A percentile compares a stretch with the other conserved stretches of the same genome.
phyloP scores from a whole-genome alignment of 2,113 vertebrate genomes.

The Pseudonaja textilis region DNA sequence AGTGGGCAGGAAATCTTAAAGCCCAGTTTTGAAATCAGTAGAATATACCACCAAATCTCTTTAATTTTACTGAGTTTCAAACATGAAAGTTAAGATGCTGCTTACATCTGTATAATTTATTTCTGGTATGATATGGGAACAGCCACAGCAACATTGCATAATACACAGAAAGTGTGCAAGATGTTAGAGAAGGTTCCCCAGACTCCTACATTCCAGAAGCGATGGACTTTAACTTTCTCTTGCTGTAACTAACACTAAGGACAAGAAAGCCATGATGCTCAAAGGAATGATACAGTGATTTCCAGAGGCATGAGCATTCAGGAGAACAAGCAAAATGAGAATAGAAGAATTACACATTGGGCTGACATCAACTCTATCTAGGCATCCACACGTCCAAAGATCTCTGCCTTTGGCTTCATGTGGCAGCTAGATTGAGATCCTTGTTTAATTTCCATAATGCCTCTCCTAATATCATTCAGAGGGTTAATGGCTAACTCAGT shows the following conservation, averaged over 20 bases:
- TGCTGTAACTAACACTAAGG: neutral
- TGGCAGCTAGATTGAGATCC: neutral
- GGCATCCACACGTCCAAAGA: neutral
- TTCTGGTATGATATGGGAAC: neutral
- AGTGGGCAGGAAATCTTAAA: constrained; percentile 12
- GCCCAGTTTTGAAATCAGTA: constrained; percentile 15
- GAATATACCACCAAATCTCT: neutral
- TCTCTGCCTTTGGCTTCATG: neutral
- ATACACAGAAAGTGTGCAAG: neutral
- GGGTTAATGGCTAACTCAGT: neutral
- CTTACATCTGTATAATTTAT: constrained; percentile 22
- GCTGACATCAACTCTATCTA: neutral
- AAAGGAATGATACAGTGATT: neutral
- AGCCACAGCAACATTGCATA: neutral
- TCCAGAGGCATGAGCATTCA: neutral
- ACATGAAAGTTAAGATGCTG: neutral
- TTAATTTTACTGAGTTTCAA: constrained; percentile 11
- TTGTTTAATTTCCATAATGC: neutral
- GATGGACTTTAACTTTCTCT: neutral
- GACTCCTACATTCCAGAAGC: neutral
- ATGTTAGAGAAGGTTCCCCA: neutral
- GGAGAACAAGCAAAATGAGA: neutral
- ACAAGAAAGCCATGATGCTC: neutral
- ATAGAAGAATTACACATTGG: neutral
- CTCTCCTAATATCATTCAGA: neutral